phyloP scores from a whole-genome alignment of 2,113 vertebrate genomes.

The Laticauda laticaudata region DNA sequence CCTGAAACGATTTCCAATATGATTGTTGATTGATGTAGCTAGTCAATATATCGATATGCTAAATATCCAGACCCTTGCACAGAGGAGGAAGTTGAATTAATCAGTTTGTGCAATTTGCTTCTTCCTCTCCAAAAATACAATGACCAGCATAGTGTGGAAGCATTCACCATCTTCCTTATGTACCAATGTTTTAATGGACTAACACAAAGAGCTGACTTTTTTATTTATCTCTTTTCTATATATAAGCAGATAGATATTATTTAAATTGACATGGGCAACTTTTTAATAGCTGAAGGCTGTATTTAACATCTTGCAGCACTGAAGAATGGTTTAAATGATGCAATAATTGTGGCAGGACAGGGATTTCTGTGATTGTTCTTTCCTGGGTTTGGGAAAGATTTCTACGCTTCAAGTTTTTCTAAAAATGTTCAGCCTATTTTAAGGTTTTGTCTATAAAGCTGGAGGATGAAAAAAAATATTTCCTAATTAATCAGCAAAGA shows the following conservation, averaged over 20 bases:
- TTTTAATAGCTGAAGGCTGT: background rate
- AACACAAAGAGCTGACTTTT: background rate
- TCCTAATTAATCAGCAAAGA: background rate
- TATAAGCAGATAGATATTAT: background rate
- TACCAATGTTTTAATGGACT: background rate
- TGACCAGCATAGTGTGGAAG: background rate
- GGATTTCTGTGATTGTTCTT: background rate
- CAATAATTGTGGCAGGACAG: background rate
- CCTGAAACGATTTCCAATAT: conserved; percentile 64
- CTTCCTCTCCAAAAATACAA: background rate
- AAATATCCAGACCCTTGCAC: background rate
- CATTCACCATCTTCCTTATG: background rate
- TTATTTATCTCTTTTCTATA: background rate
- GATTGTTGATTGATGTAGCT: background rate
- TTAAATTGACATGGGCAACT: background rate
- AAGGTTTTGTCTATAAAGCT: background rate
- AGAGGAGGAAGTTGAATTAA: background rate
- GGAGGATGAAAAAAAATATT: background rate
- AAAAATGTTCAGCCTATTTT: background rate
- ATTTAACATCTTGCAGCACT: background rate
- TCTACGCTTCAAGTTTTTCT: background rate
- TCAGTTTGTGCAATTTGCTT: background rate
- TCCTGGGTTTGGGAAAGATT: background rate
- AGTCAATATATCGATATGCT: background rate
- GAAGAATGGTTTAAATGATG: background rate